Conservation (phyloP, 2,888 invertebrate species). For the Nebria brevicollis region DNA sequence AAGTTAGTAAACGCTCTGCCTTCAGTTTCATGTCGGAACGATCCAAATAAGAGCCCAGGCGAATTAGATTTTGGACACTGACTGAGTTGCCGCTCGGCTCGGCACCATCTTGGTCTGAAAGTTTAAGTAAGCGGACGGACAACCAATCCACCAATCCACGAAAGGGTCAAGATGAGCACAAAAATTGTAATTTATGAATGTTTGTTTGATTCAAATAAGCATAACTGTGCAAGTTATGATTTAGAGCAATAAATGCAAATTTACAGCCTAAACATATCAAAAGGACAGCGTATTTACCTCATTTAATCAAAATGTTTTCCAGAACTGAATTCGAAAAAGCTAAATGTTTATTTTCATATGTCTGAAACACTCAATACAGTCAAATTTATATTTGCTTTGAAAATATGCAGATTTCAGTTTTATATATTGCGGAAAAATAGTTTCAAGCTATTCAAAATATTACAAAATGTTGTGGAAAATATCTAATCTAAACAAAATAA, state of each 20-base stretch:
- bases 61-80: constrained; percentile 81
- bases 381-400: constrained; percentile 6
- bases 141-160: too few relatives aligned
- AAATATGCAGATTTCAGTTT: not conserved
- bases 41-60: constrained; percentile 77
- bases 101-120: constrained; percentile 90
- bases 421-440: too few relatives aligned
- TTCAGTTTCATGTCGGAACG: constrained; percentile 67
- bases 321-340: not conserved
- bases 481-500: too few relatives aligned
- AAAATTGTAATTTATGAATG: constrained; percentile 9
- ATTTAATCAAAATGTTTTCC: not conserved
- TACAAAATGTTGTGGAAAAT: too few relatives aligned
- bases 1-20: constrained; percentile 70
- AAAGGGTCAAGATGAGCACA: constrained; percentile 20
- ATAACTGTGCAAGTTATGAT: not conserved
- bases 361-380: constrained; percentile 6
- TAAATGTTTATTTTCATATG: constrained; percentile 8
- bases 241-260: too few relatives aligned
- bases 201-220: not conserved
- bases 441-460: too few relatives aligned
- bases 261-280: not conserved
- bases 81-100: constrained; percentile 95
- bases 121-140: constrained; percentile 42
- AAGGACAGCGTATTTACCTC: not conserved